Base-by-base conservation (phyloP, 2,113 vertebrate genomes). In the Procavia capensis region DNA sequence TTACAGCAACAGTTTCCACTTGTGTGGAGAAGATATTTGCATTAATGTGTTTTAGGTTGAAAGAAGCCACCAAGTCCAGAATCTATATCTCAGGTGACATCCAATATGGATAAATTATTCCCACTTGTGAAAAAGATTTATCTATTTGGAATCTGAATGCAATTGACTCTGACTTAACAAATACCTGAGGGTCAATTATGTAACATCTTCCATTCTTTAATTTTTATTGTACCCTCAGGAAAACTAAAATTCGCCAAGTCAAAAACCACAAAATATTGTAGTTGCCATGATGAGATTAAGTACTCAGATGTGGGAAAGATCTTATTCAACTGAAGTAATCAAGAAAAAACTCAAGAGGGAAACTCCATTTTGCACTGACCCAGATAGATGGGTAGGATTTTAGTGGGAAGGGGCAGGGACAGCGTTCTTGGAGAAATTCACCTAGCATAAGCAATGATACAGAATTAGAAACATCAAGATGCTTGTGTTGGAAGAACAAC, bases 1-100 rank as follows among this genome's bases (percentile, higher is more conserved):
- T 97, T 98, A 95, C 93, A 97, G 83, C 75, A 97, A 92, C 57
- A 94, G 92, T 97, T 97, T 97, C 96, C 57, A 81, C 45, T 95
- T 90, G 27, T 87, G 89, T 93, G 0, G 0, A 96, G 81, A 96
- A 66, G 43, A 78, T 86, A 88, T 97, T 95, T 92, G 39, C 84
- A 78, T 88, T 97, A 96, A 98, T 96, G 43, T 76, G 97, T 92
- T 93, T 96, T 94, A 95, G 87, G 54, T 93, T 92, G 9, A 74
- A 95, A 54, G 89, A 88, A 94, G 95, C 36, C 50, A 64, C 72
- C 66, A 63, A 96, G 31, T 36, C 29, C 59, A 78, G 87, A 9
- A 47, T 87, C 39, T 94, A 9, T 72, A 92, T 96, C 82, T 47
- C 87, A 96, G 68, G 11, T 27, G 34, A 34, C 47, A 34, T 91